A percentile compares a stretch with the other conserved stretches of the same genome.
These are phyloP conservation scores for Amphipyra berbera DNA, from an alignment of 2,888 invertebrate genomes.

Conservation along the genomic window DNA sequence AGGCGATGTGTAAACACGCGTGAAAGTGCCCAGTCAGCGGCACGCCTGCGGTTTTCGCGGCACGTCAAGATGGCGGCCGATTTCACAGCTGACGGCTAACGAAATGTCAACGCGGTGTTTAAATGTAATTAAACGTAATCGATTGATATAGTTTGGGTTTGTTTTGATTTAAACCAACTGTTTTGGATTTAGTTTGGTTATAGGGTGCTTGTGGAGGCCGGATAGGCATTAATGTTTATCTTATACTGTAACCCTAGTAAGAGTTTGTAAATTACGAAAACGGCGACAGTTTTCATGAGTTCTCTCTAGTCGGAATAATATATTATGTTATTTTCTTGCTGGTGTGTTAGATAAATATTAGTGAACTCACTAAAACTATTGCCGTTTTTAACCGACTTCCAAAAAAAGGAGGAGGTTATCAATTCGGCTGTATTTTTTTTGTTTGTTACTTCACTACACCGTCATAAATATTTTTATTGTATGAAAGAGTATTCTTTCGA, in stretches of 20 bases:
- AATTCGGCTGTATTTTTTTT: no score
- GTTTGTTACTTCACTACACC: no score
- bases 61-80: conserved; percentile 68
- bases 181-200: conserved; percentile 36
- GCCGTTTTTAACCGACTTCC: no score
- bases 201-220: conserved; percentile 15
- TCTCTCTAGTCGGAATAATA: no score
- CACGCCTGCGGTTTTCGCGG: conserved; percentile 66
- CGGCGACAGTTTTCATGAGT: no score
- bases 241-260: no score
- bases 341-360: not conserved
- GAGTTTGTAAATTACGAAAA: conserved; percentile 20
- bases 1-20: conserved; percentile 61
- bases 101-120: conserved; percentile 59
- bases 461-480: no score
- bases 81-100: conserved; percentile 63
- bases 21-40: conserved; percentile 63
- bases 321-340: not conserved
- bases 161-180: conserved; percentile 51
- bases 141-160: conserved; percentile 47
- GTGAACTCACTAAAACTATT: no score
- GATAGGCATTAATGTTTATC: conserved; percentile 10
- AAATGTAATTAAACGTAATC: conserved; percentile 54
- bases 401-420: no score
- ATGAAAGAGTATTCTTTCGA: no score